Percentiles rank a stretch among this genome's conserved stretches.
Conservation (phyloP, 1,140 invertebrate genomes). For the Lepeophtheirus salmonis region DNA sequence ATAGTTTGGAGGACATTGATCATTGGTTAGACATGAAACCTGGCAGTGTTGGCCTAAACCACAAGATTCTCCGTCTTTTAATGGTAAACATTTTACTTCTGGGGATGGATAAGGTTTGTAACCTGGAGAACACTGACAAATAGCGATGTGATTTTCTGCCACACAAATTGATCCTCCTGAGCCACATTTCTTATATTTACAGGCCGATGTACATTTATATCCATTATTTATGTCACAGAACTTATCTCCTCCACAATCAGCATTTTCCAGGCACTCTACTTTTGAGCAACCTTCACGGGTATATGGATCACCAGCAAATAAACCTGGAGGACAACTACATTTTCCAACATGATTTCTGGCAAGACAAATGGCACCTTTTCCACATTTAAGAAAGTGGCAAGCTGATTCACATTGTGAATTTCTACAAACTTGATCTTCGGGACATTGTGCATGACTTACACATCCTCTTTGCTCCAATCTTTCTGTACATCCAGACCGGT, state of each 20-base stretch:
- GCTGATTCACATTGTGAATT: conserved; percentile 43
- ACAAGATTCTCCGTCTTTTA: conserved; percentile 19
- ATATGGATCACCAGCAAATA: conserved; percentile 60
- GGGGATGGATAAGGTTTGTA: conserved; percentile 54
- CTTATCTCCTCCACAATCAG: conserved; percentile 53
- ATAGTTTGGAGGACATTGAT: conserved; percentile 52
- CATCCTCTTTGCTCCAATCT: conserved; percentile 46
- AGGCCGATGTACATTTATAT: background rate
- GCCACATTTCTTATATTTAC: background rate
- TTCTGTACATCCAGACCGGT: conserved; percentile 56
- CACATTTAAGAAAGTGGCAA: conserved; percentile 52
- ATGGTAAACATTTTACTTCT: conserved; percentile 46
- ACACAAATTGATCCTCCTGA: conserved; percentile 57
- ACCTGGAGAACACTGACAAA: conserved; percentile 63
- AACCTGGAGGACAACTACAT: conserved; percentile 65
- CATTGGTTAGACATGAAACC: conserved; percentile 51
- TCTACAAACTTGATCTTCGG: conserved; percentile 53
- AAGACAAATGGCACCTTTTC: conserved; percentile 59
- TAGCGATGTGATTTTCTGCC: conserved; percentile 54
- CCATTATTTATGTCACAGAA: conserved; percentile 42
- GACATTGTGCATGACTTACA: conserved; percentile 52
- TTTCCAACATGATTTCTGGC: conserved; percentile 68
- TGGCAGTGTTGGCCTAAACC: conserved; percentile 33
- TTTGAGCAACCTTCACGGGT: conserved; percentile 50
- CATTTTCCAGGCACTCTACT: conserved; percentile 64